Evolutionary conservation across 2,888 invertebrate genomes (phyloP).

Genomic region (Ectemnius cavifrons): DNA sequence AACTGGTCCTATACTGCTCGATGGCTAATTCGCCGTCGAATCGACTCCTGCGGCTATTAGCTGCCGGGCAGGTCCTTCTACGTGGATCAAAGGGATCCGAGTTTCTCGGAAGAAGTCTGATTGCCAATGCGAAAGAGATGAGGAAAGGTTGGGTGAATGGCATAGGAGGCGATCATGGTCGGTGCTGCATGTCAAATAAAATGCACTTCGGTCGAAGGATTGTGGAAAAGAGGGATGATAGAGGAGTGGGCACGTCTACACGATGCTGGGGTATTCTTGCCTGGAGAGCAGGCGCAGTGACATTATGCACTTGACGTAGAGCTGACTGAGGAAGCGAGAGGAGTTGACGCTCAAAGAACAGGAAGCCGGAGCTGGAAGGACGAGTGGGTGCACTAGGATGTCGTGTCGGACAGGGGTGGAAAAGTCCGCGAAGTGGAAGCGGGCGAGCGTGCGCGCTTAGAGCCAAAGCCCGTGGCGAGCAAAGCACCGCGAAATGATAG

Average conservation of each 20-base stretch:
- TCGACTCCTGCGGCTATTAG: no score
- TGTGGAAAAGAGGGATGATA: background rate
- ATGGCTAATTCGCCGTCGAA: no score
- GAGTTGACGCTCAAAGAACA: slow-evolving; percentile 26
- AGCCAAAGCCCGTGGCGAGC: background rate
- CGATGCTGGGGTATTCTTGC: no score
- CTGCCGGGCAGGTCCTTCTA: no score
- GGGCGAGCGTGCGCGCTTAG: background rate
- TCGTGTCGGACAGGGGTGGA: slow-evolving; percentile 16
- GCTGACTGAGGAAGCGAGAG: slow-evolving; percentile 42
- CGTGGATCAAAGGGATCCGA: no score
- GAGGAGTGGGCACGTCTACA: no score
- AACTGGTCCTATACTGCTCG: background rate
- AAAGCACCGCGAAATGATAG: slow-evolving; percentile 15
- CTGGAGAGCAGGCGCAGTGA: slow-evolving; percentile 30
- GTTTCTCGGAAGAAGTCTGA: no score
- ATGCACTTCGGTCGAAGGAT: background rate
- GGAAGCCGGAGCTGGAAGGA: slow-evolving; percentile 12
- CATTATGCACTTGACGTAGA: slow-evolving; percentile 56
- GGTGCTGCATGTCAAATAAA: background rate
- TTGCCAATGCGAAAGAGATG: no score
- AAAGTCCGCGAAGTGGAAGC: slow-evolving; percentile 10
- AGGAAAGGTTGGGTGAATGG: background rate
- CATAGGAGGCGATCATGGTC: background rate
- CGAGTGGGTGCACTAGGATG: slow-evolving; percentile 15